Base-by-base conservation (phyloP, 2,113 vertebrate species). In the Cynoglossus semilaevis region DNA sequence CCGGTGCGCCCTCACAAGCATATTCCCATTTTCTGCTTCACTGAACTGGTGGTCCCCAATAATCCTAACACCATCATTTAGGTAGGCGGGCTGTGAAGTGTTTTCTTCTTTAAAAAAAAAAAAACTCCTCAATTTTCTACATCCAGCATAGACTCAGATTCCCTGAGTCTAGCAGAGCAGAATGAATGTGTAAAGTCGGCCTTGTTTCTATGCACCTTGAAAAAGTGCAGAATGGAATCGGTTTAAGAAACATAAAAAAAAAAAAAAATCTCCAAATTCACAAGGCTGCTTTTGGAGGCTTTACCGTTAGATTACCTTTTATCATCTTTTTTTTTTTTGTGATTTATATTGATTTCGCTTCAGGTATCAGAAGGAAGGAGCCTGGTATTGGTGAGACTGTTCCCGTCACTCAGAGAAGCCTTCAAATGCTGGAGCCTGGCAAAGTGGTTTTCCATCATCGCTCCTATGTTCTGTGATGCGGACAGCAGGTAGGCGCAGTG, bases 41-140 rank as follows among this genome's bases (percentile, higher is more conserved):
- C 57, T 88, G 88, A 90, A 80, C 86, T 81, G 81, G 74, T 70
- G 84, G 84, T 83, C 80, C 78, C 85, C 85, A 86, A 88, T 89
- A 91, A 91, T 89, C 90, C 88, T 75, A 87, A 89, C 87, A 83
- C 88, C 86, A 89, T 88, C 82, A 87, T 89, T 91, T 87, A 87
- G 88, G 76, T 76, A 78, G 79, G 68, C 82, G 58, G 79, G 70
- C 77, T 22, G 72, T 63, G 66, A 63, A 70, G 69, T 82, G 72
- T 72, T 80, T 66, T 67, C 63, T 74, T 63, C 49, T 43, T 58
- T 53, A 29, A 29, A 29, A 29, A 29, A 29, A 29, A 12, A 38
- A n/a, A n/a, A n/a, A n/a, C n/a, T n/a, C n/a, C 60, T 65, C 77
- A 60, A 66, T 81, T 87, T 83, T 75, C 73, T 79, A 37, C 73